A percentile compares a stretch with the other conserved stretches of the same genome.
Conservation (phyloP, 2,888 invertebrate genomes). For the Willowsia nigromaculata region DNA sequence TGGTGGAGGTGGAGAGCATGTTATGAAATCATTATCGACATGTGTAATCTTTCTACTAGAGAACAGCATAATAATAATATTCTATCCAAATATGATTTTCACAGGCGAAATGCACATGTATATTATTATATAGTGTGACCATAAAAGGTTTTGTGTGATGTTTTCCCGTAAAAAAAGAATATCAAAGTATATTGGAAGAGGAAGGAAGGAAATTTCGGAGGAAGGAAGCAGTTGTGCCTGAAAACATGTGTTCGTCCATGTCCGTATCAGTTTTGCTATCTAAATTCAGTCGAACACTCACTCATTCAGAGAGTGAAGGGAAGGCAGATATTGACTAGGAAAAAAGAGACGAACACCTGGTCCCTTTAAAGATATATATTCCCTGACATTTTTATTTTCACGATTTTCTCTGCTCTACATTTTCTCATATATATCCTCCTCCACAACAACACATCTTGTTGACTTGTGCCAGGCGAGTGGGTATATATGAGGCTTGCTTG, state of each 20-base stretch:
- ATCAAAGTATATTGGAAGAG: not conserved
- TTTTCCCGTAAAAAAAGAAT: not conserved
- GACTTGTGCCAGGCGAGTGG: slow-evolving; percentile 40
- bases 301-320: not conserved
- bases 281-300: not conserved
- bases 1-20: not conserved
- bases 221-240: slow-evolving; percentile 65
- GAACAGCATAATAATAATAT: too few species aligned
- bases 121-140: not conserved
- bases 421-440: not conserved
- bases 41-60: slow-evolving; percentile 51
- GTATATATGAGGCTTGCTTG: not conserved
- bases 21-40: slow-evolving; percentile 63
- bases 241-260: slow-evolving; percentile 43
- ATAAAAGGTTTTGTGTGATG: not conserved
- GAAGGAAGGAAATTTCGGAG: slow-evolving; percentile 8
- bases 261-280: slow-evolving; percentile 47
- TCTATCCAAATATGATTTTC: not conserved
- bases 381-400: too few species aligned
- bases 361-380: too few species aligned
- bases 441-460: slow-evolving; percentile 17
- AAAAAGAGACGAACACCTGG: slow-evolving; percentile 46
- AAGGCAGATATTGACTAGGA: not conserved
- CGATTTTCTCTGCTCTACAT: slow-evolving; percentile 11
- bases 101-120: not conserved